Conservation (phyloP, 2,888 invertebrate genomes). For the Marronus borbonicus region DNA sequence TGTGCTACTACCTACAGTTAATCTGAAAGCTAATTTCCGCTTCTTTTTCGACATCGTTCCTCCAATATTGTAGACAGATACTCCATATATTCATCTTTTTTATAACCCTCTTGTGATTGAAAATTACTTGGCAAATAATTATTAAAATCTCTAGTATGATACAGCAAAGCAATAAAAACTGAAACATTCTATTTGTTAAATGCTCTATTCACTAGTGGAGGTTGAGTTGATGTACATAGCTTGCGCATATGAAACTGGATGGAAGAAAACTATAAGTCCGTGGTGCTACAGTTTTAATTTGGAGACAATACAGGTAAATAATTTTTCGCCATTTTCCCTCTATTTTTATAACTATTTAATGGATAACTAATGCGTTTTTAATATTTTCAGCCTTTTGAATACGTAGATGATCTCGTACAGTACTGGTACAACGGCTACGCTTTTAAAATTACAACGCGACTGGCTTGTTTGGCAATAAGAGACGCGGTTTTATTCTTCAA, state of each 20-base stretch:
- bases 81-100: too few relatives aligned
- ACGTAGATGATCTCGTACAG: slow-evolving; percentile 82
- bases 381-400: slow-evolving; percentile 78
- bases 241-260: slow-evolving; percentile 88
- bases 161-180: too few relatives aligned
- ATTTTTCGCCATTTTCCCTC: neutral
- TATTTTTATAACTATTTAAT: too few relatives aligned
- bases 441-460: slow-evolving; percentile 79
- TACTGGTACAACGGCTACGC: slow-evolving; percentile 90
- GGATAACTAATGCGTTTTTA: slow-evolving; percentile 53
- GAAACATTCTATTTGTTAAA: neutral
- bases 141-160: too few relatives aligned
- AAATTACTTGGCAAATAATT: too few relatives aligned
- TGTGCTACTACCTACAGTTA: too few relatives aligned
- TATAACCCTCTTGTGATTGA: too few relatives aligned
- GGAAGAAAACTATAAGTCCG: slow-evolving; percentile 79
- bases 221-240: slow-evolving; percentile 79
- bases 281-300: slow-evolving; percentile 85
- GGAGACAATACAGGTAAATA: slow-evolving; percentile 73
- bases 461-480: slow-evolving; percentile 82
- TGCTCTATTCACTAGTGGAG: slow-evolving; percentile 70
- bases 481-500: slow-evolving; percentile 80
- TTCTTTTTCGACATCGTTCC: too few relatives aligned
- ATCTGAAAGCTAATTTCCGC: too few relatives aligned
- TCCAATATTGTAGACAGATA: too few relatives aligned